Conservation (phyloP, 2,888 invertebrate genomes). For the Cosmorhoe ocellata region DNA sequence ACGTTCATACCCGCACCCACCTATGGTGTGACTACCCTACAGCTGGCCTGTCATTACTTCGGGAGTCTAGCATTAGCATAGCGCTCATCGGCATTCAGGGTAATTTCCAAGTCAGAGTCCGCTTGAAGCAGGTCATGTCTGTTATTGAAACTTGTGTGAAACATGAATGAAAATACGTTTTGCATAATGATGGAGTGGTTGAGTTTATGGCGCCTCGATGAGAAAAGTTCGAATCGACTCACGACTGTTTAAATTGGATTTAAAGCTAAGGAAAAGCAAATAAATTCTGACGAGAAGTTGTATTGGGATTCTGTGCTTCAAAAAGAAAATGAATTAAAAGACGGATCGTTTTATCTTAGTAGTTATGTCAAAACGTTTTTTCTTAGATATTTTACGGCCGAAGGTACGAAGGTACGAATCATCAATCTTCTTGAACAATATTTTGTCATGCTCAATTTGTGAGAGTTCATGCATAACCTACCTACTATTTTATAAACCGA, state of each 20-base stretch:
- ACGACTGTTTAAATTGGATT: neutral
- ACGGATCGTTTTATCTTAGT: too few relatives aligned
- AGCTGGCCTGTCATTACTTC: neutral
- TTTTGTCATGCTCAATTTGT: too few relatives aligned
- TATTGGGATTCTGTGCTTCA: too few relatives aligned
- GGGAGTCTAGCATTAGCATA: conserved; percentile 15
- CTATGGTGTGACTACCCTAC: neutral
- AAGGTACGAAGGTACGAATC: too few relatives aligned
- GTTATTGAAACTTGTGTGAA: conserved; percentile 27
- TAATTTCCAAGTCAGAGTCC: conserved; percentile 22
- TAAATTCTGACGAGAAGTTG: too few relatives aligned
- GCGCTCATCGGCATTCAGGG: conserved; percentile 24
- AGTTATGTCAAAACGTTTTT: too few relatives aligned
- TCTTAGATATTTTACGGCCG: too few relatives aligned
- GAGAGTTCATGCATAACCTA: too few relatives aligned
- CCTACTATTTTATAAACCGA: too few relatives aligned
- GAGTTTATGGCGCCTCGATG: neutral
- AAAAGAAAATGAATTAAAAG: too few relatives aligned
- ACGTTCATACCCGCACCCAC: neutral
- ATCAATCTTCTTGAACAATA: too few relatives aligned
- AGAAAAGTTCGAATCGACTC: neutral
- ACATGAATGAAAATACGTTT: conserved; percentile 20
- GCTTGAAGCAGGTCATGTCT: conserved; percentile 16
- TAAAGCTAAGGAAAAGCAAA: neutral
- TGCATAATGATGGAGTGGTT: conserved; percentile 8